Base-by-base conservation (phyloP, 2,888 invertebrate species). In the Drosophila siamana region DNA sequence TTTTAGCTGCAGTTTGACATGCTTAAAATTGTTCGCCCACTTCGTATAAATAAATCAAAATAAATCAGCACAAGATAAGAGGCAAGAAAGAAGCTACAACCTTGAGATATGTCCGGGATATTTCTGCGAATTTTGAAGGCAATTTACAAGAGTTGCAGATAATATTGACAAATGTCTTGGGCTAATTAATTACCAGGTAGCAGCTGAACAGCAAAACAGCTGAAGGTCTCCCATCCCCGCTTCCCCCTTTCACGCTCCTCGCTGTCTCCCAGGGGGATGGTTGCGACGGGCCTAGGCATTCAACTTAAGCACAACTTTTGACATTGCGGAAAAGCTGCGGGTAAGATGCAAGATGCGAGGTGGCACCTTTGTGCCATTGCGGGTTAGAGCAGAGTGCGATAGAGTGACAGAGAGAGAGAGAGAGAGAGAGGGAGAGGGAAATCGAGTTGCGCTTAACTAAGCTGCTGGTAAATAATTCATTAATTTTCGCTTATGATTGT, bases 391-490 rank as follows among this genome's bases (percentile, higher is more conserved):
- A 2, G 19, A 2, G 19, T n/a, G n/a, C n/a, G n/a, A n/a, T n/a
- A 9, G 0, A 4, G 24, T 5, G 4, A 24, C 24, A 1, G 9
- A 8, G 30, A 8, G 40, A 26, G 4, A 9, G 0, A 4, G 24
- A 24, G 4, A 24, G 4, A 1, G 9, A 8, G 30, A 7, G 9
- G 4, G 30, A 41, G 30, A 1, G 22, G 16, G 19, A 46, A 33
- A 33, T 40, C 66, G 19, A 55, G 48, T 75, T 66, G 67, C 69
- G 79, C 73, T 73, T 82, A 82, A 76, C 74, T 86, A 88, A 88
- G 89, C 87, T 86, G 69, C 80, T 84, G 80, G 85, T 90, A 89
- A 90, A 90, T 88, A 88, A 87, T 89, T 90, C 74, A 89, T 89
- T 89, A 89, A 87, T 86, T 87, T 89, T 85, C 83, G 87, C 83